These are phyloP conservation scores for Hyposoter dolosus DNA, from an alignment of 2,888 invertebrate genomes.

Conservation along the genomic window DNA sequence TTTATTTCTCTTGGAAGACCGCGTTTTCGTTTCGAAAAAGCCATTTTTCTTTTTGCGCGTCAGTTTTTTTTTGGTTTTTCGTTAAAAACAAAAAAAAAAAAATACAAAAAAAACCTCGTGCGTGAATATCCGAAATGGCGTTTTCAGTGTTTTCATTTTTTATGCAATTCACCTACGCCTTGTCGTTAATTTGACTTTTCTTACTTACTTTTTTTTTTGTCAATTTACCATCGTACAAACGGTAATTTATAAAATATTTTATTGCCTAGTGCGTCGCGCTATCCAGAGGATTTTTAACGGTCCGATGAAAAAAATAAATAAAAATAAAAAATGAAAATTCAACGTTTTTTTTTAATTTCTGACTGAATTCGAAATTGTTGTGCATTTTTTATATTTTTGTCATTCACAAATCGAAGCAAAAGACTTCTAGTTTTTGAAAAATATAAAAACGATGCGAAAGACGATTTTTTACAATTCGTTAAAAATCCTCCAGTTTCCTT, in stretches of 20 bases:
- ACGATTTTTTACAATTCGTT: not conserved
- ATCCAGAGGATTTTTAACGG: constrained; percentile 23
- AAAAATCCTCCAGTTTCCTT: constrained; percentile 5
- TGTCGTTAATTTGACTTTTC: constrained; percentile 45
- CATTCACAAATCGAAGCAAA: not conserved
- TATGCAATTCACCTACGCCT: constrained; percentile 28
- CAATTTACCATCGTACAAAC: constrained; percentile 68
- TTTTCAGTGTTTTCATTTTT: not conserved
- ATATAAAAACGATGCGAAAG: not conserved
- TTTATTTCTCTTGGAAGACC: constrained; percentile 77
- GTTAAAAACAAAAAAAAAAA: constrained; percentile 46
- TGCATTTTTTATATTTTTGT: not conserved
- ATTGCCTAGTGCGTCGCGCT: constrained; percentile 46
- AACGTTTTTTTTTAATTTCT: not conserved
- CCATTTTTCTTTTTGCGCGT: constrained; percentile 27
- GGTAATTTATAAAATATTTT: constrained; percentile 80
- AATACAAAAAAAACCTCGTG: constrained; percentile 41
- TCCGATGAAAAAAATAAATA: not conserved
- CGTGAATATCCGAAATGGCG: constrained; percentile 17
- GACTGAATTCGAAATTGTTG: not conserved
- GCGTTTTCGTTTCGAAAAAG: constrained; percentile 74
- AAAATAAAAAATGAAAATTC: not conserved
- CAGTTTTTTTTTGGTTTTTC: constrained; percentile 13
- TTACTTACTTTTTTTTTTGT: not conserved
- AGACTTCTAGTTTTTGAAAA: not conserved